Evolutionary conservation across 2,888 invertebrate genomes (phyloP).

Genomic region (Cyrtodaria siliqua): DNA sequence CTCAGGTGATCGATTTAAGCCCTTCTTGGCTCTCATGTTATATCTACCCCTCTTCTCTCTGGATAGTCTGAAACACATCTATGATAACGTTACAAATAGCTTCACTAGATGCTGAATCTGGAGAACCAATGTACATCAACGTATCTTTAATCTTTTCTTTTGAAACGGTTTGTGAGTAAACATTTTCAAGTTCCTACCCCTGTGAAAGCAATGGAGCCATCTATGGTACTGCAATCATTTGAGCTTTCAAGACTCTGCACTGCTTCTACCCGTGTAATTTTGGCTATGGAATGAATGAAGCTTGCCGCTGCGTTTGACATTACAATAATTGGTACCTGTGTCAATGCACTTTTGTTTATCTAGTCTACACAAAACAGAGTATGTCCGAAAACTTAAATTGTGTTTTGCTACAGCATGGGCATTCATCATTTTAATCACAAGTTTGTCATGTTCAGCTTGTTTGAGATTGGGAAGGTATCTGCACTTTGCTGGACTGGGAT

Average conservation of each 20-base stretch:
- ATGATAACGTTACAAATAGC: no score
- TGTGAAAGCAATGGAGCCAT: conserved; percentile 26
- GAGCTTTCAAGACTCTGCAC: no score
- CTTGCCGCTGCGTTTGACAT: background rate
- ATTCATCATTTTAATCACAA: conserved; percentile 20
- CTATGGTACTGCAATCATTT: conserved; percentile 7
- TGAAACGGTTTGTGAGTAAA: conserved; percentile 7
- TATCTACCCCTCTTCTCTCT: no score
- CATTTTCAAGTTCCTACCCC: conserved; percentile 19
- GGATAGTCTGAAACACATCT: no score
- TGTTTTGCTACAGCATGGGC: conserved; percentile 31
- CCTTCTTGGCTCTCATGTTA: no score
- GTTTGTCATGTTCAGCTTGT: conserved; percentile 15
- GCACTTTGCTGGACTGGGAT: no score
- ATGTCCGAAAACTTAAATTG: conserved; percentile 17
- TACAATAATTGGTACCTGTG: background rate
- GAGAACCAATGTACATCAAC: conserved; percentile 11
- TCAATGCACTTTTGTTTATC: conserved; percentile 24
- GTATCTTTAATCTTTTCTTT: conserved; percentile 12
- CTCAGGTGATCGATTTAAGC: no score
- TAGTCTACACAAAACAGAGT: conserved; percentile 5
- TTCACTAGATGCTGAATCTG: conserved; percentile 12
- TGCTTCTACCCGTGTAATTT: no score
- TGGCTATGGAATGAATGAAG: no score
- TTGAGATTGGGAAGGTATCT: no score